Percentiles rank a stretch among this genome's conserved stretches.
Conservation (phyloP, 1,140 invertebrate species). For the Latrodectus geometricus region DNA sequence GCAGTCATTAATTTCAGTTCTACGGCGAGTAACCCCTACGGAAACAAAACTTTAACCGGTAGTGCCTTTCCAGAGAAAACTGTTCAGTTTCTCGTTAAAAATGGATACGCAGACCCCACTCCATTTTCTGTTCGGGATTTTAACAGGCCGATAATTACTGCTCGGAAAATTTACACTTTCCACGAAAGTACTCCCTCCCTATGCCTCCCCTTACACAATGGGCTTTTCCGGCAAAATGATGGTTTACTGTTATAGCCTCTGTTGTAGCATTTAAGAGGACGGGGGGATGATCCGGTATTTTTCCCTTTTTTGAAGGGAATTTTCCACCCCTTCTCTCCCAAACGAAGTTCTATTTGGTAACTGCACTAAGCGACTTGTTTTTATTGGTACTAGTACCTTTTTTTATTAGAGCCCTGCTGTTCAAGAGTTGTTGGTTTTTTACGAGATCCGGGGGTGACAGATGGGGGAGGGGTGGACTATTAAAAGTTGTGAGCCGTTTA, state of each 20-base stretch:
- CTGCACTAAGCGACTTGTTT: not conserved
- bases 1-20: not conserved
- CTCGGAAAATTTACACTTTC: not conserved
- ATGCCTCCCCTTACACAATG: not conserved
- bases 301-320: not conserved
- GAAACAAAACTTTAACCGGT: not conserved
- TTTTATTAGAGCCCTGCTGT: not conserved
- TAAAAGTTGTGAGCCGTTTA: not conserved
- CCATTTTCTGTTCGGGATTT: not conserved
- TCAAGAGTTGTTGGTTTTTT: not conserved
- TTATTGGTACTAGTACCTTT: not conserved
- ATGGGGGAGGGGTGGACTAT: not conserved
- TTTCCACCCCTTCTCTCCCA: not conserved
- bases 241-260: not conserved
- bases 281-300: too few relatives aligned
- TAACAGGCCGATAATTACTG: not conserved
- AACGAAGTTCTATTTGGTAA: too few relatives aligned
- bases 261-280: not conserved
- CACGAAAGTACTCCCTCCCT: not conserved
- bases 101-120: not conserved
- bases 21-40: not conserved
- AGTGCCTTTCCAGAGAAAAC: not conserved
- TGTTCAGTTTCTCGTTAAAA: not conserved
- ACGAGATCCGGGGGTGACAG: not conserved
- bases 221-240: not conserved